Evolutionary conservation across 2,113 vertebrate species (phyloP), one percentile per base, ranked within the genome.

Genomic region (Clupea harengus): DNA sequence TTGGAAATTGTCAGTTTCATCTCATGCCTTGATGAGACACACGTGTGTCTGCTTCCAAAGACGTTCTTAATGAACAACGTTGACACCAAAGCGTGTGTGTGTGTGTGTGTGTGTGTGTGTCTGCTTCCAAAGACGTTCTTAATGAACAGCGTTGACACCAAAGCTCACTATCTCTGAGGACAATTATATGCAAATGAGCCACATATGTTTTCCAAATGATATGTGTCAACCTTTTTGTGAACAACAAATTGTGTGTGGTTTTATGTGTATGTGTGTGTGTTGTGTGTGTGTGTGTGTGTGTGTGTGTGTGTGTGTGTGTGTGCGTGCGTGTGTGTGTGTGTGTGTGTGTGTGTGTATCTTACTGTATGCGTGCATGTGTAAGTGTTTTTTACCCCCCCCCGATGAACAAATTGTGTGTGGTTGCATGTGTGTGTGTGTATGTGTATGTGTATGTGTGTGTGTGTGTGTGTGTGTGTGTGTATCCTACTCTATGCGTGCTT

Each of bases 401-500:
- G n/a, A n/a, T n/a, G n/a, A n/a, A n/a, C n/a, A n/a, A n/a, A n/a
- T 1, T 39, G 39, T 39, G 39, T 39, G 39, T 39, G 39, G 1
- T 39, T 39, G 39, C 2, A 2, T 39, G 39, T 39, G 39, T 39
- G 39, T 39, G 39, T 39, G 39, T 39, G 39, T 39, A 2, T 39
- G 39, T 39, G 32, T 81, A 17, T 85, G 84, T 85, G 72, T 80
- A n/a, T 85, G 32, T 32, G 39, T 60, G 64, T 78, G 64, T 49
- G n/a, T 78, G 64, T 84, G 45, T 75, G 45, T 49, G 20, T 49
- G 64, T 32, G 83, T 46, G 83, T 25, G 83, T n/a, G 25, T 82
- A 49, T 52, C 10, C 39, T n/a, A 49, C n/a, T 67, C 60, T 67
- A 67, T 67, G 39, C 13, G 47, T 54, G 3, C 7, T 22, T 84